phyloP scores from a whole-genome alignment of 2,888 invertebrate species.

The Pseudanteris insignis region DNA sequence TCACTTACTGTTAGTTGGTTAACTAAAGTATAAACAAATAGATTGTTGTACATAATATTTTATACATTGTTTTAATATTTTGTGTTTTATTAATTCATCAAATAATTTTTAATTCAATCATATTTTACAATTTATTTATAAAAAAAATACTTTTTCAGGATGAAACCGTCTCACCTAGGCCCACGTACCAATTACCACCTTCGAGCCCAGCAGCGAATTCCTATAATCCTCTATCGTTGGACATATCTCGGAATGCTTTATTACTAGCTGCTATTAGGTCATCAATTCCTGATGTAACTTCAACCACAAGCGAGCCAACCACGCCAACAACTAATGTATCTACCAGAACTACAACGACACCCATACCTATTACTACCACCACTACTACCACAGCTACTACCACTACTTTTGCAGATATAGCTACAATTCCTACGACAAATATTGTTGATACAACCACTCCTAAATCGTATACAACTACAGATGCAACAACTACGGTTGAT shows the following conservation, averaged over 20 bases:
- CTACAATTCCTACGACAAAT: conserved; percentile 23
- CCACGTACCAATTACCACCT: conserved; percentile 49
- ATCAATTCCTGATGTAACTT: conserved; percentile 25
- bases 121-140: no score
- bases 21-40: no score
- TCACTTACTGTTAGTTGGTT: no score
- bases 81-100: no score
- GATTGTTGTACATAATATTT: no score
- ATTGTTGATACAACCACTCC: conserved; percentile 46
- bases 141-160: conserved; percentile 47
- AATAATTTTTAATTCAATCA: no score
- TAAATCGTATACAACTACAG: conserved; percentile 50
- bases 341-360: conserved; percentile 39
- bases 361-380: conserved; percentile 29
- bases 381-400: conserved; percentile 36
- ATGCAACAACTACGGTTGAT: conserved; percentile 34
- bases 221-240: conserved; percentile 52
- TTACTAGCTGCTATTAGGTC: conserved; percentile 19
- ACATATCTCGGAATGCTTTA: conserved; percentile 17
- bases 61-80: no score
- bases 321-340: conserved; percentile 7
- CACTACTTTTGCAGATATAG: conserved; percentile 40
- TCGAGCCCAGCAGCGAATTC: conserved; percentile 56
- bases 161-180: conserved; percentile 50
- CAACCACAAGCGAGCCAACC: conserved; percentile 31